Conservation (phyloP, 1,140 invertebrate genomes). For the Plectrocnemia conspersa region DNA sequence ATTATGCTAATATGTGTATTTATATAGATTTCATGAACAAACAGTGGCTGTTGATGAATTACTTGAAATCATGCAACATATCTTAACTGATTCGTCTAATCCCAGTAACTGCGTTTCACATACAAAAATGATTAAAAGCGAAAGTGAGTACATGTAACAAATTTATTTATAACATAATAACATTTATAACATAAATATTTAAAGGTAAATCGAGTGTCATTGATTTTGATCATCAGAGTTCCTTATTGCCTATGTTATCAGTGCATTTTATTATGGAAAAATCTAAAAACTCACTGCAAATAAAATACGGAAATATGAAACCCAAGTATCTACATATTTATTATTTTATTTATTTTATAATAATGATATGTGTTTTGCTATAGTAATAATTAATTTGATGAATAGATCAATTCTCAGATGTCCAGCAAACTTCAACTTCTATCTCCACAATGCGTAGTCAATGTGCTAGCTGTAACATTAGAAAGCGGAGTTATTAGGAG, state of each 20-base stretch:
- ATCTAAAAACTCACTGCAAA: conserved; percentile 49
- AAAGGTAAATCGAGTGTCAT: conserved; percentile 36
- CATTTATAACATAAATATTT: conserved; percentile 4
- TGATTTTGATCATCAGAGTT: conserved; percentile 36
- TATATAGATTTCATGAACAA: conserved; percentile 54
- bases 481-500: conserved; percentile 53
- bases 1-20: conserved; percentile 15
- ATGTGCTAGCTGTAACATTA: conserved; percentile 57
- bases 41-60: conserved; percentile 52
- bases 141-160: conserved; percentile 24
- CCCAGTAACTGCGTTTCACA: no score
- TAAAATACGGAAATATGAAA: conserved; percentile 48
- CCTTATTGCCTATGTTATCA: conserved; percentile 37
- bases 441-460: conserved; percentile 52
- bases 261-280: conserved; percentile 50
- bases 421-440: conserved; percentile 52
- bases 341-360: neutral
- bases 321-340: conserved; percentile 37
- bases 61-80: conserved; percentile 52
- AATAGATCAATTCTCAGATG: conserved; percentile 55
- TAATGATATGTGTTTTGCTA: conserved; percentile 7
- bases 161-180: neutral
- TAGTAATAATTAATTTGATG: conserved; percentile 32
- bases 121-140: conserved; percentile 32
- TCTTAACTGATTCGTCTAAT: no score